Percentiles rank a stretch among this genome's conserved stretches.
Conservation (phyloP, 2,797 vertebrate genomes). For the Microctenopoma stevenorrisi region DNA sequence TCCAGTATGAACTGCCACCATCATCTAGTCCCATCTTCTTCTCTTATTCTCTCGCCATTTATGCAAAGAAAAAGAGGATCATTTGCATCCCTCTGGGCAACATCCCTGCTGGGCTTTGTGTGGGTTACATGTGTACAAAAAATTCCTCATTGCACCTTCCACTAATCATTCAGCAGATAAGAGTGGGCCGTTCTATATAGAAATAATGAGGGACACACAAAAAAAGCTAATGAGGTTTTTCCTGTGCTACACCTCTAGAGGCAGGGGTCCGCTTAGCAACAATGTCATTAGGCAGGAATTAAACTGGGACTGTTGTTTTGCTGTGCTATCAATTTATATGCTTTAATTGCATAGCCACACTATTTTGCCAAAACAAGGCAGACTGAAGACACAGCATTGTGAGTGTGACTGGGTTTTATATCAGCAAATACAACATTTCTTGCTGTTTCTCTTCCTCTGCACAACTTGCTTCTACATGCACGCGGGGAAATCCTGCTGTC, state of each 20-base stretch:
- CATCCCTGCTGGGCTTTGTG: constrained; percentile 61
- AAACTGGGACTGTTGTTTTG: constrained; percentile 79
- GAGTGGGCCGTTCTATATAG: constrained; percentile 52
- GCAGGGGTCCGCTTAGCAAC: constrained; percentile 75
- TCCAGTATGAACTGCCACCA: constrained; percentile 33
- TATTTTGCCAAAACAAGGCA: constrained; percentile 58
- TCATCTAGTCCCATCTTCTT: constrained; percentile 35
- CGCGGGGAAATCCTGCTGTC: constrained; percentile 28
- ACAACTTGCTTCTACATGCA: constrained; percentile 9
- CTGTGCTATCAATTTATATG: constrained; percentile 78
- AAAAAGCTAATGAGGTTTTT: constrained; percentile 81
- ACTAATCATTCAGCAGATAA: constrained; percentile 76
- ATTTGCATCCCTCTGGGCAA: constrained; percentile 70
- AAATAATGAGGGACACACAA: constrained; percentile 49
- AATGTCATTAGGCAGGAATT: constrained; percentile 80
- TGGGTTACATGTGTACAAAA: constrained; percentile 64
- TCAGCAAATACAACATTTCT: constrained; percentile 16
- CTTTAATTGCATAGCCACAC: constrained; percentile 78
- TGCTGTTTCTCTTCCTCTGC: constrained; percentile 6
- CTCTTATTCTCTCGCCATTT: constrained; percentile 43
- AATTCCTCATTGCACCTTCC: constrained; percentile 63
- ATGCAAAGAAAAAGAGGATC: constrained; percentile 37
- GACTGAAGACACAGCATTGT: constrained; percentile 38
- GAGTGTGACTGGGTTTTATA: constrained; percentile 37
- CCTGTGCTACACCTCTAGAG: constrained; percentile 75